A percentile compares a stretch with the other conserved stretches of the same genome.
phyloP scores from a whole-genome alignment of 2,797 vertebrate genomes.

The Hyperoplus lanceolatus region DNA sequence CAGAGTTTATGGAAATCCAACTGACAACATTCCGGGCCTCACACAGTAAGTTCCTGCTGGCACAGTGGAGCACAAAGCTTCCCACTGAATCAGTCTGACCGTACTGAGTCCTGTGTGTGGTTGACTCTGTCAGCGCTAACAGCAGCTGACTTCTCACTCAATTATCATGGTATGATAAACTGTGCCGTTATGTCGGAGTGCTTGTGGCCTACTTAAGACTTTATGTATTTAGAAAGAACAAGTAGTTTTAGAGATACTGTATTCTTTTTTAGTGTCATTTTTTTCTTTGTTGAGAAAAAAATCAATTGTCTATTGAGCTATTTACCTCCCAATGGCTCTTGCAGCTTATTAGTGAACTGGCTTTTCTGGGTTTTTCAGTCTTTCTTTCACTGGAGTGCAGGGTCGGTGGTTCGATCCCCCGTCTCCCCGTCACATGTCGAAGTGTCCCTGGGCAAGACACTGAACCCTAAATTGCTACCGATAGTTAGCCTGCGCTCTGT shows the following conservation, averaged over 20 bases:
- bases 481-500: too few relatives aligned
- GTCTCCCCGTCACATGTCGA: too few relatives aligned
- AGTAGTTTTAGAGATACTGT: background rate
- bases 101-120: slow-evolving; percentile 22
- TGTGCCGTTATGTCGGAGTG: background rate
- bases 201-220: background rate
- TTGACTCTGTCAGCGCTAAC: slow-evolving; percentile 32
- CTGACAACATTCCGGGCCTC: slow-evolving; percentile 94
- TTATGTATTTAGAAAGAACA: too few relatives aligned
- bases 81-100: slow-evolving; percentile 15
- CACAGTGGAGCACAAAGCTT: slow-evolving; percentile 7
- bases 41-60: slow-evolving; percentile 90
- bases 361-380: background rate
- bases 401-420: too few relatives aligned
- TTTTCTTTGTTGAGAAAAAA: background rate
- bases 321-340: background rate
- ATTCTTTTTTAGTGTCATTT: background rate
- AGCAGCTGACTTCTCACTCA: slow-evolving; percentile 60
- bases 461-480: too few relatives aligned
- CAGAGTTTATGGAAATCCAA: slow-evolving; percentile 91
- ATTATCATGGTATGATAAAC: slow-evolving; percentile 29
- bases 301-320: background rate
- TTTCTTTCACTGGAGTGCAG: background rate
- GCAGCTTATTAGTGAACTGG: background rate
- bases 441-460: too few relatives aligned